Evolutionary conservation across 23 tunicate species (phyloP).

Genomic region (Clavelina lepadiformis): DNA sequence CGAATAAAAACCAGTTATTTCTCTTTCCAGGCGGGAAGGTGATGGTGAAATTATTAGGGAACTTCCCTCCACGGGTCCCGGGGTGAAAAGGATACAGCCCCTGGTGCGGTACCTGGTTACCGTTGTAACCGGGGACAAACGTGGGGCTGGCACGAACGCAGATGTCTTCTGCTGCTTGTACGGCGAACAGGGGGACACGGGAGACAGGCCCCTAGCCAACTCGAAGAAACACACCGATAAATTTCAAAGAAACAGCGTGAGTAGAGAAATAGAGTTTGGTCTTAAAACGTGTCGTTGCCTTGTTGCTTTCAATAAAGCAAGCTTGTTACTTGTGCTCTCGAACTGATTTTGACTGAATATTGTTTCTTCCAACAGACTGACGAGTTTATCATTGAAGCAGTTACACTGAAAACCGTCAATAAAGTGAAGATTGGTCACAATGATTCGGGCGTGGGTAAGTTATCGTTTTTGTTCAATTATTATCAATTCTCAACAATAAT

Average conservation of each 20-base stretch:
- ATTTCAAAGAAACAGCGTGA: constrained; percentile 71
- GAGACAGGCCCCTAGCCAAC: constrained; percentile 66
- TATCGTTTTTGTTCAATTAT: neutral
- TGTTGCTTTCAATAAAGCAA: no score
- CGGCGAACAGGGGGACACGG: constrained; percentile 97
- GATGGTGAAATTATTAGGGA: constrained; percentile 95
- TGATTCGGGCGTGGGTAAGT: constrained; percentile 53
- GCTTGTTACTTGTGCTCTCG: no score
- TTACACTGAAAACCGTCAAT: constrained; percentile 51
- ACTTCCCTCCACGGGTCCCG: constrained; percentile 83
- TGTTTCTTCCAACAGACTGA: no score
- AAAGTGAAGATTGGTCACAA: constrained; percentile 93
- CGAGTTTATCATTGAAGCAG: constrained; percentile 90
- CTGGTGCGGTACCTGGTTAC: constrained; percentile 78
- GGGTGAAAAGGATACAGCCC: constrained; percentile 60
- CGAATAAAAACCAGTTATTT: neutral
- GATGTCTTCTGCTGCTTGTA: constrained; percentile 81
- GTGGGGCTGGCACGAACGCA: constrained; percentile 95
- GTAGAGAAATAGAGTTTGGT: no score
- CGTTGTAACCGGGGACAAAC: constrained; percentile 92
- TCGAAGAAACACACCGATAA: constrained; percentile 66
- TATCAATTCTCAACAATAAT: neutral
- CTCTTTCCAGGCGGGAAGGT: constrained; percentile 36
- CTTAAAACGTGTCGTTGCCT: no score
- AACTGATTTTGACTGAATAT: no score